Conservation (phyloP, 2,113 vertebrate genomes). For the Sigmodon hispidus region DNA sequence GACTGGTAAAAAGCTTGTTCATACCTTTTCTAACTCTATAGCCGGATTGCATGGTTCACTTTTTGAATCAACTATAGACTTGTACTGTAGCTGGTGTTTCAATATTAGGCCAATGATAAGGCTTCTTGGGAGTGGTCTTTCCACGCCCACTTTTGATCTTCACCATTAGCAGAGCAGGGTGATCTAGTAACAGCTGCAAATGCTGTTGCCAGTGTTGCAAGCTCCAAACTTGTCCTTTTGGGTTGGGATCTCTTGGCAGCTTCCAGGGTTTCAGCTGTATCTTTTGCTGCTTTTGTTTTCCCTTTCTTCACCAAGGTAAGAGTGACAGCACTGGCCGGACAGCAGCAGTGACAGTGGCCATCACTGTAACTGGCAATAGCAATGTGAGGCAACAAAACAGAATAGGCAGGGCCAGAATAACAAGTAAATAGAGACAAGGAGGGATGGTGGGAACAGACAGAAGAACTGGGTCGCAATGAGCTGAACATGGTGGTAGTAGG, state of each 20-base stretch:
- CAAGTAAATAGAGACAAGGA: background rate
- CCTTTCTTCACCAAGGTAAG: background rate
- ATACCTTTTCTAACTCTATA: background rate
- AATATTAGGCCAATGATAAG: background rate
- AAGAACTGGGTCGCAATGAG: background rate
- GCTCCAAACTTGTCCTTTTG: background rate
- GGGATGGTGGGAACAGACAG: background rate
- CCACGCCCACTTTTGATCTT: background rate
- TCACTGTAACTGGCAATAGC: background rate
- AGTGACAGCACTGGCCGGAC: too few species aligned
- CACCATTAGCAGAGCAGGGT: background rate
- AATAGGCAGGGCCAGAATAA: background rate
- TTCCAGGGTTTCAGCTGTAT: background rate
- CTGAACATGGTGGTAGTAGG: background rate
- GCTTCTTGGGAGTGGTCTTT: background rate
- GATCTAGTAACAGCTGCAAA: background rate
- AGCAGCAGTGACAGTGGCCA: background rate
- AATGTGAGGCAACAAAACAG: background rate
- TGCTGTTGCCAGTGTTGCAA: background rate
- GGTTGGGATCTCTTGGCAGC: background rate
- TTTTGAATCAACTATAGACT: background rate
- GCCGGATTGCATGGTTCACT: background rate
- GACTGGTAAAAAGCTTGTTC: background rate
- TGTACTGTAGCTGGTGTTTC: background rate
- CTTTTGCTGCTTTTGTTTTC: background rate